Conservation (phyloP, 2,888 invertebrate species). For the Ophion ellenae region DNA sequence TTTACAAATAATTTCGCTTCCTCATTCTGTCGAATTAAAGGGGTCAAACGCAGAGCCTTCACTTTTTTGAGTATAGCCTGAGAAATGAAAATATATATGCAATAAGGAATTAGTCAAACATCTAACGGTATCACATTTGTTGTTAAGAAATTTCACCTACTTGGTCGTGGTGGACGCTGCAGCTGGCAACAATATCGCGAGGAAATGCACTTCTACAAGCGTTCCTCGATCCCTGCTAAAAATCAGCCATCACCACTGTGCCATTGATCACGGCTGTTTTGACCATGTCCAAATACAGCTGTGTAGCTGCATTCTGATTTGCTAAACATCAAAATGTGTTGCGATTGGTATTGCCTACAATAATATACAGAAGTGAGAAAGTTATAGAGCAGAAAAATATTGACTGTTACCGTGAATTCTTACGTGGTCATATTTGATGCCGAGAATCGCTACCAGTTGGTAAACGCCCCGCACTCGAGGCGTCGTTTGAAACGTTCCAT, state of each 20-base stretch:
- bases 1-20: slow-evolving; percentile 40
- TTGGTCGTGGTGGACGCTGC: slow-evolving; percentile 40
- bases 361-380: no score
- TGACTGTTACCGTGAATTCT: no score
- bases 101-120: slow-evolving; percentile 3
- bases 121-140: background rate
- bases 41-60: background rate
- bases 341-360: no score
- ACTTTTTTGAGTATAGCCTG: slow-evolving; percentile 18
- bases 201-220: slow-evolving; percentile 13
- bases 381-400: no score
- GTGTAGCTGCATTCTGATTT: slow-evolving; percentile 17
- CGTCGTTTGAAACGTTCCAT: no score
- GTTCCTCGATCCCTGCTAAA: background rate
- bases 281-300: slow-evolving; percentile 17
- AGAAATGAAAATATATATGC: slow-evolving; percentile 8
- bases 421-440: no score
- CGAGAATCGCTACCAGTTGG: no score
- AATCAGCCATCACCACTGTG: background rate
- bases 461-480: no score
- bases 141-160: slow-evolving; percentile 1
- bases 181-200: slow-evolving; percentile 21
- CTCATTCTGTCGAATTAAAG: slow-evolving; percentile 2
- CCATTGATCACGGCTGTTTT: slow-evolving; percentile 13
- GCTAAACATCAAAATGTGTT: background rate